Conservation (phyloP, 2,797 vertebrate species). For the Chlorospingus flavigularis region DNA sequence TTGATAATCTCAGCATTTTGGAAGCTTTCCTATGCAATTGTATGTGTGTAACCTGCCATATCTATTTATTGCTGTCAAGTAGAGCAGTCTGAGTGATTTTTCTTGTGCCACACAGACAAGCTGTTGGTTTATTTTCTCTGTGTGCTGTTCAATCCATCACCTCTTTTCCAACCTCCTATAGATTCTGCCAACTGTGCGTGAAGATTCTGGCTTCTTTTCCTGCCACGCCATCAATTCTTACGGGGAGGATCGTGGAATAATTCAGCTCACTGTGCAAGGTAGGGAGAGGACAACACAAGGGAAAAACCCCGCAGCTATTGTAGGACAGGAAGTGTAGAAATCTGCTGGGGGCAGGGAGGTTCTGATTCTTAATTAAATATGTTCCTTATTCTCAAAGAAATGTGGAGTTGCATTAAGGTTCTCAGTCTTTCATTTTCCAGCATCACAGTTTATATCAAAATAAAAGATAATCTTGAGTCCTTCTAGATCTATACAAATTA, state of each 20-base stretch:
- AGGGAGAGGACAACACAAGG: constrained; percentile 32
- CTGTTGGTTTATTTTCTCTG: not conserved
- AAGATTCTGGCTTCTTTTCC: constrained; percentile 98
- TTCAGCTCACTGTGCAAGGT: constrained; percentile 99
- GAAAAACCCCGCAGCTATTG: not conserved
- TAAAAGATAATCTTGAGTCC: not conserved
- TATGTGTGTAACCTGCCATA: not conserved
- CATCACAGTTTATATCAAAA: not conserved
- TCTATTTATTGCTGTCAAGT: not conserved
- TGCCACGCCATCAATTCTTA: constrained; percentile 99
- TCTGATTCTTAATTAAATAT: not conserved
- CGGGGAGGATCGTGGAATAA: constrained; percentile 96
- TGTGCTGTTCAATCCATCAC: not conserved
- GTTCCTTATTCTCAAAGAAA: not conserved
- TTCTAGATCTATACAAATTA: not conserved
- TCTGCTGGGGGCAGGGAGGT: not conserved
- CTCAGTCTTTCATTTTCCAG: not conserved
- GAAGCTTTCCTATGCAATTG: not conserved
- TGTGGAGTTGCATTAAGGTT: not conserved
- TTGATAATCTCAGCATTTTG: not conserved
- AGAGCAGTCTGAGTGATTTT: not conserved
- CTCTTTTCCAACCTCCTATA: constrained; percentile 68
- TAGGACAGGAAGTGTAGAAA: constrained; percentile 8
- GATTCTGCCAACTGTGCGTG: constrained; percentile 96
- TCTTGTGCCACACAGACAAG: not conserved